Evolutionary conservation across 2,888 invertebrate genomes (phyloP), one percentile per base, ranked within the genome.

Genomic region (Bugulina stolonifera): DNA sequence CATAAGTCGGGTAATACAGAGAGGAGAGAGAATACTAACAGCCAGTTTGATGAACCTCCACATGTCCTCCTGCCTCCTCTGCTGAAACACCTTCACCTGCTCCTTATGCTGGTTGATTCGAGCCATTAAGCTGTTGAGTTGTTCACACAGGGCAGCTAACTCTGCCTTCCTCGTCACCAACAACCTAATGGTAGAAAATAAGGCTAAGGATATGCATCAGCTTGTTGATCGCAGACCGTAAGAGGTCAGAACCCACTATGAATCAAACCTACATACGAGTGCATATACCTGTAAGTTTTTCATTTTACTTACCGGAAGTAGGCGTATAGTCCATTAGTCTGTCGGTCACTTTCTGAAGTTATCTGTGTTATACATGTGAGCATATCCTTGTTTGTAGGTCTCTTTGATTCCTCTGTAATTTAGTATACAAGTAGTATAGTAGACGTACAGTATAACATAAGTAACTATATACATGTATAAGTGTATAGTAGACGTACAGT

Each of bases 11-110:
- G n/a, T n/a, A n/a, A n/a, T n/a, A n/a, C n/a, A n/a, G n/a, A n/a
- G n/a, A n/a, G n/a, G n/a, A n/a, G n/a, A n/a, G n/a, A n/a, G 43
- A 10, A 25, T 58, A 78, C 80, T 77, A 73, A 81, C 81, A 35
- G 77, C 76, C 32, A 76, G 74, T 71, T 76, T 77, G 10, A 81
- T 72, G 22, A 81, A 75, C 57, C 74, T 77, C 81, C 81, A 82
- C 69, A 82, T 77, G 57, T 78, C 79, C 27, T 77, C 75, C 74
- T 82, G 81, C 52, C 81, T 69, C 71, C 77, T 75, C 72, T 77
- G 75, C 73, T 82, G 81, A 69, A 76, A 76, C 2, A 76, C 73
- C 18, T 77, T 73, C 25, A 81, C 74, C 75, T 77, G 77, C 34
- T 74, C 72, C 22, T 76, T 74, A 3, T 76, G 76, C 10, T 74